Evolutionary conservation across 2,888 invertebrate genomes (phyloP).

Genomic region (Hyalella azteca): DNA sequence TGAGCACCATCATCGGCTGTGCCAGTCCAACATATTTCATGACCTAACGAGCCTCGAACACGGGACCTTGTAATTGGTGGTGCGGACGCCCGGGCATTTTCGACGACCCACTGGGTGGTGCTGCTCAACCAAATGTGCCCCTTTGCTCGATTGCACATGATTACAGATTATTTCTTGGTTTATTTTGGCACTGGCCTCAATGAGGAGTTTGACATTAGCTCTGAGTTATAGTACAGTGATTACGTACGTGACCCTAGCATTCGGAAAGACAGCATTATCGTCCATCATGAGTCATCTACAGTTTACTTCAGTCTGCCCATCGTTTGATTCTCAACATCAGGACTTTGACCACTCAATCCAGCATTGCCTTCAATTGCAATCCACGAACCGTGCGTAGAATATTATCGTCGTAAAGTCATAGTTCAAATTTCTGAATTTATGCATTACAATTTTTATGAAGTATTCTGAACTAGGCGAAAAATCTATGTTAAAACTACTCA

Average conservation of each 20-base stretch:
- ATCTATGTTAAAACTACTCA: too few relatives aligned
- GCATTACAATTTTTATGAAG: too few relatives aligned
- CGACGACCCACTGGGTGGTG: constrained; percentile 17
- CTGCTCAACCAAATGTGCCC: background rate
- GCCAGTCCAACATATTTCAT: constrained; percentile 26
- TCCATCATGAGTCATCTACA: background rate
- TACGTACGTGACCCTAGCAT: background rate
- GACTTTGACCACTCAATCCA: too few relatives aligned
- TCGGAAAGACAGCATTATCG: background rate
- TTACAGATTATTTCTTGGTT: constrained; percentile 36
- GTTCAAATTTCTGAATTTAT: too few relatives aligned
- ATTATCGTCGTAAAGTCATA: too few relatives aligned
- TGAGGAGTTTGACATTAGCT: constrained; percentile 35
- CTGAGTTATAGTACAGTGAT: constrained; percentile 28
- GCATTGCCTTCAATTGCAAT: too few relatives aligned
- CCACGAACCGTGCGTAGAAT: too few relatives aligned
- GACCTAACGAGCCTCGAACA: constrained; percentile 14
- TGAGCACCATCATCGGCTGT: constrained; percentile 4
- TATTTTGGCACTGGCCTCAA: constrained; percentile 28
- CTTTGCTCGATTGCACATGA: constrained; percentile 36
- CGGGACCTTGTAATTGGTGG: constrained; percentile 18
- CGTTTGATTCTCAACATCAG: too few relatives aligned
- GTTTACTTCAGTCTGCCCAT: too few relatives aligned
- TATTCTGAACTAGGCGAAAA: too few relatives aligned
- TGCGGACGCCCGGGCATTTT: background rate